phyloP scores from a whole-genome alignment of 2,888 invertebrate genomes.

The Atherix ibis region DNA sequence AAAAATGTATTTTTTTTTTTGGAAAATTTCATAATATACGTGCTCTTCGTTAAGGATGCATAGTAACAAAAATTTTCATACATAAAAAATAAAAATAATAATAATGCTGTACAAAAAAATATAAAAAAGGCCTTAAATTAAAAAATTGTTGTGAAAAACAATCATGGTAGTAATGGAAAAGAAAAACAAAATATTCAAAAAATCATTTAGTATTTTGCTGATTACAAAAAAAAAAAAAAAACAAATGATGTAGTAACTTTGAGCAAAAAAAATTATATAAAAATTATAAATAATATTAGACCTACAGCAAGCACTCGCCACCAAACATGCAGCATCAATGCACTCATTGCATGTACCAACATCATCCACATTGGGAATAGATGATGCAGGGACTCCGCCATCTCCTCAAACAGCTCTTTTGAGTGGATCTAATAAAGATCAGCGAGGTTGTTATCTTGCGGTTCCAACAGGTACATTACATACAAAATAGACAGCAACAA shows the following conservation, averaged over 20 bases:
- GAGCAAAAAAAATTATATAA: too few relatives aligned
- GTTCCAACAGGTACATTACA: conserved; percentile 38
- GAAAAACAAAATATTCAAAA: too few relatives aligned
- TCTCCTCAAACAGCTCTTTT: conserved; percentile 39
- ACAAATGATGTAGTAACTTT: background rate
- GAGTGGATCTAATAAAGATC: conserved; percentile 35
- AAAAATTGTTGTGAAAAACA: too few relatives aligned
- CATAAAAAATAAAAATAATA: too few relatives aligned
- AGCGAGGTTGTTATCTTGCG: conserved; percentile 44
- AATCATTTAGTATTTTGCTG: too few relatives aligned
- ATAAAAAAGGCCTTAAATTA: too few relatives aligned
- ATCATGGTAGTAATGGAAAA: too few relatives aligned
- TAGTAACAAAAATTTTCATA: too few relatives aligned
- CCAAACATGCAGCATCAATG: conserved; percentile 17
- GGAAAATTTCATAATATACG: too few relatives aligned
- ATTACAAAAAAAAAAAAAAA: conserved; percentile 6
- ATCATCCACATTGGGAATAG: conserved; percentile 19
- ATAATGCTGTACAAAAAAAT: too few relatives aligned
- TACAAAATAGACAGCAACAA: background rate
- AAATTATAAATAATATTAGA: conserved; percentile 14
- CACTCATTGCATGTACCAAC: conserved; percentile 28
- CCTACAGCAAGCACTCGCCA: conserved; percentile 15
- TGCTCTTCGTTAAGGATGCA: too few relatives aligned
- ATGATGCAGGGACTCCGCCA: conserved; percentile 30
- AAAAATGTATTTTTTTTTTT: too few relatives aligned